Evolutionary conservation across 2,797 vertebrate species (phyloP).

Genomic region (Leptatherina wallacei): DNA sequence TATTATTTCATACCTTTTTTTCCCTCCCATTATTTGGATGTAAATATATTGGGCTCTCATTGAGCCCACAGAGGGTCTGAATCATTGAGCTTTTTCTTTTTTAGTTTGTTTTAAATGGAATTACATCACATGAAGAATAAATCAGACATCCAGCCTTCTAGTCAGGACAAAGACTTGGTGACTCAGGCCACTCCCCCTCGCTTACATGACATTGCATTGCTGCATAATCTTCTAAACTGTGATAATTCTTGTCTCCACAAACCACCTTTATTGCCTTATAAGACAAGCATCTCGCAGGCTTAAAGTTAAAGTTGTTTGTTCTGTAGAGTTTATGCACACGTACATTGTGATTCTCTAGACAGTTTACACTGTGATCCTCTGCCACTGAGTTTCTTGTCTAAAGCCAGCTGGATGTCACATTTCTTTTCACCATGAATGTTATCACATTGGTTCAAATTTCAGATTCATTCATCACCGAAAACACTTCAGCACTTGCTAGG

Average conservation of each 20-base stretch:
- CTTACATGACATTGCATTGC: slow-evolving; percentile 63
- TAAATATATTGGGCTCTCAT: slow-evolving; percentile 53
- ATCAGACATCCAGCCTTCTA: slow-evolving; percentile 50
- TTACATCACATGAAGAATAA: slow-evolving; percentile 42
- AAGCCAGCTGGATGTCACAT: slow-evolving; percentile 43
- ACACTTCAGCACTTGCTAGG: slow-evolving; percentile 37
- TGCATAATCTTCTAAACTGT: slow-evolving; percentile 68
- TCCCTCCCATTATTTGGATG: slow-evolving; percentile 61
- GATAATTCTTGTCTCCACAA: slow-evolving; percentile 68
- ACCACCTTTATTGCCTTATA: slow-evolving; percentile 86
- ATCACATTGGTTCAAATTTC: slow-evolving; percentile 35
- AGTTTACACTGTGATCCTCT: slow-evolving; percentile 81
- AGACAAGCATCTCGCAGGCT: slow-evolving; percentile 69
- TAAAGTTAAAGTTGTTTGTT: slow-evolving; percentile 60
- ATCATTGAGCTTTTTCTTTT: slow-evolving; percentile 55
- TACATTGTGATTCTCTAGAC: slow-evolving; percentile 45
- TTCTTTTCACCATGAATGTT: slow-evolving; percentile 47
- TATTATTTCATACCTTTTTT: slow-evolving; percentile 68
- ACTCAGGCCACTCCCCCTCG: slow-evolving; percentile 61
- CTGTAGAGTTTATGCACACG: slow-evolving; percentile 42
- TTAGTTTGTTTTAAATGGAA: slow-evolving; percentile 58
- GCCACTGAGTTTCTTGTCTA: slow-evolving; percentile 53
- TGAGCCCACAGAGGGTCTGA: slow-evolving; percentile 49
- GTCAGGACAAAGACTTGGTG: slow-evolving; percentile 54
- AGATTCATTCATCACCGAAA: slow-evolving; percentile 31